These are phyloP conservation scores for Nymphalis urticae DNA, from an alignment of 2,888 invertebrate species.

Conservation along the genomic window DNA sequence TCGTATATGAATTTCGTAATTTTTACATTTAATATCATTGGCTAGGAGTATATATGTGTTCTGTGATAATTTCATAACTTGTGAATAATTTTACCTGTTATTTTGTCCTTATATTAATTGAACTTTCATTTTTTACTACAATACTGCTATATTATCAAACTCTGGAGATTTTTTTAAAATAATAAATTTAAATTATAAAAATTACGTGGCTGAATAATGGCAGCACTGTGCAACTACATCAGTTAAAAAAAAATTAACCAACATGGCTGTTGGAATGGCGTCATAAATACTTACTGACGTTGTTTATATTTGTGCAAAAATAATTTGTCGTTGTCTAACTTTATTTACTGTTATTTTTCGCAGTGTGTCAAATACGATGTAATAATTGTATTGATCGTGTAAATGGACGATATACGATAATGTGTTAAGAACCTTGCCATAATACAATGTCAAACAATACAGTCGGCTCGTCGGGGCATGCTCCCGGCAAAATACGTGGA, in stretches of 20 bases:
- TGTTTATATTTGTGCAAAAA: constrained; percentile 74
- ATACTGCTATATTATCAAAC: too few species aligned
- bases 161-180: too few species aligned
- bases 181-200: constrained; percentile 4
- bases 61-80: too few species aligned
- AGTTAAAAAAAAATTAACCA: constrained; percentile 45
- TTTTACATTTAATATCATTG: too few species aligned
- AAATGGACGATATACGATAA: constrained; percentile 50
- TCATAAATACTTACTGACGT: constrained; percentile 77
- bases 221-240: constrained; percentile 28
- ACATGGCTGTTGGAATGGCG: constrained; percentile 79
- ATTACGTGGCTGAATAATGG: constrained; percentile 32
- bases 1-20: too few species aligned
- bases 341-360: constrained; percentile 34
- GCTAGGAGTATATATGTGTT: too few species aligned
- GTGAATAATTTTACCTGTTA: too few species aligned
- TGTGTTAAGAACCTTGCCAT: constrained; percentile 56
- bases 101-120: too few species aligned
- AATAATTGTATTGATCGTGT: constrained; percentile 44
- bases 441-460: constrained; percentile 76
- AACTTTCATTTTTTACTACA: too few species aligned
- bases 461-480: constrained; percentile 78
- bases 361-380: constrained; percentile 56
- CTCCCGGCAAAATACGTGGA: constrained; percentile 83
- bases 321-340: constrained; percentile 39